Percentiles rank a stretch among this genome's conserved stretches.
Conservation (phyloP, 2,797 vertebrate genomes). For the Anabas testudineus region DNA sequence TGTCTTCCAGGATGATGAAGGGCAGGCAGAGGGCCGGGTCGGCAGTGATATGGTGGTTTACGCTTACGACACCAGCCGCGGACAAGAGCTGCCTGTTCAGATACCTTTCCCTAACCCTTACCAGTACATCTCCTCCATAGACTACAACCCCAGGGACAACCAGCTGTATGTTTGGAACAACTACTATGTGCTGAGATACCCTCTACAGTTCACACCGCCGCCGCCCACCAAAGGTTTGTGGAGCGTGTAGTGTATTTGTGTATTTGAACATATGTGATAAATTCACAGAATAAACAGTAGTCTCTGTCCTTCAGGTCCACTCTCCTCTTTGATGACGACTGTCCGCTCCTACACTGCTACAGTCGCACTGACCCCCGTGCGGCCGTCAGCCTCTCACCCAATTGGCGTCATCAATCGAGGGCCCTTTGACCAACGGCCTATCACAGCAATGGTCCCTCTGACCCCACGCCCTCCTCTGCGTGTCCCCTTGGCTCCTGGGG, state of each 20-base stretch:
- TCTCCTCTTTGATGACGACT: constrained; percentile 84
- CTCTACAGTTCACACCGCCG: constrained; percentile 89
- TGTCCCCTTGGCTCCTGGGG: constrained; percentile 79
- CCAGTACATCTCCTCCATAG: constrained; percentile 94
- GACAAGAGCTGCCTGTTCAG: constrained; percentile 86
- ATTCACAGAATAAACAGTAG: background rate
- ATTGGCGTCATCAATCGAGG: constrained; percentile 90
- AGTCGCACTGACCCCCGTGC: constrained; percentile 85
- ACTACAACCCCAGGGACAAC: constrained; percentile 95
- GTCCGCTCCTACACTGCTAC: constrained; percentile 87
- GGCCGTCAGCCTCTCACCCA: constrained; percentile 88
- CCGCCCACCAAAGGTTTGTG: constrained; percentile 89
- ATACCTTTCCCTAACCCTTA: constrained; percentile 95
- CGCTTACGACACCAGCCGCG: constrained; percentile 91
- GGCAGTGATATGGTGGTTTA: constrained; percentile 92
- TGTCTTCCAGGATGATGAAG: constrained; percentile 93
- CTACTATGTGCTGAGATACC: constrained; percentile 92
- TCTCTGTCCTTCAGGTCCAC: constrained; percentile 73
- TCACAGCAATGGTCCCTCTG: constrained; percentile 85
- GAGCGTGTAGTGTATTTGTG: background rate
- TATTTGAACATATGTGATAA: background rate
- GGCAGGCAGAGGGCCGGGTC: constrained; percentile 89
- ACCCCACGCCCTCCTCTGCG: constrained; percentile 86
- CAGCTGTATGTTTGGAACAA: constrained; percentile 98
- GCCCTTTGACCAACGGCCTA: constrained; percentile 85